A percentile compares a stretch with the other conserved stretches of the same genome.
Evolutionary conservation across 2,888 invertebrate genomes (phyloP).

Genomic region (Leuctra nigra): DNA sequence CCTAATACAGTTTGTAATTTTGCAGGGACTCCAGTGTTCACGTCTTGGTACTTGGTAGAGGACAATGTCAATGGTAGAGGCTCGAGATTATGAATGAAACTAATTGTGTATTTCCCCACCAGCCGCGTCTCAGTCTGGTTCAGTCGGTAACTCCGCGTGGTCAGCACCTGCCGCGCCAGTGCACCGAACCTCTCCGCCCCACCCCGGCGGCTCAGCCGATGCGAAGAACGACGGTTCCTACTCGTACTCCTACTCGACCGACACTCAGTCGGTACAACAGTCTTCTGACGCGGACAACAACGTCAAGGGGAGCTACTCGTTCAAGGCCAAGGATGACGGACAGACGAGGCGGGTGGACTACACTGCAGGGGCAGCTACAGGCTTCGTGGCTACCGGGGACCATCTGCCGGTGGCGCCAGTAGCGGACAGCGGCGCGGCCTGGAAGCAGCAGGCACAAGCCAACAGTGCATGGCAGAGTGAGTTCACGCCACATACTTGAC

Average conservation of each 20-base stretch:
- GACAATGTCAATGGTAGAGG: no score
- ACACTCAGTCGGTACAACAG: conserved; percentile 28
- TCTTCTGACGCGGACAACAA: conserved; percentile 29
- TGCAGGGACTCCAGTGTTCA: no score
- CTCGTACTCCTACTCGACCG: conserved; percentile 28
- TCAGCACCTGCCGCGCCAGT: not conserved
- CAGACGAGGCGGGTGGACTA: conserved; percentile 28
- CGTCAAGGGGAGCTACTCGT: conserved; percentile 32
- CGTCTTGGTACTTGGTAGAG: no score
- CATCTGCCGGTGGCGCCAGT: conserved; percentile 32
- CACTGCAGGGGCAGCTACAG: not conserved
- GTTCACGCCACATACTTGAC: no score
- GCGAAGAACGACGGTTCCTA: conserved; percentile 23
- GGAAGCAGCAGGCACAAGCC: no score
- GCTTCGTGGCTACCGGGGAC: conserved; percentile 18
- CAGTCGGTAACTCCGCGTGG: no score
- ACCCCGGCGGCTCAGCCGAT: not conserved
- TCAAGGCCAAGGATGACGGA: conserved; percentile 31
- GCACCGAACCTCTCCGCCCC: not conserved
- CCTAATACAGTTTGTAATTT: no score
- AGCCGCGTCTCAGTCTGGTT: no score
- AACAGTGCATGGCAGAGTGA: no score
- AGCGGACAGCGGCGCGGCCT: conserved; percentile 16
- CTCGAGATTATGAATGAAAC: no score
- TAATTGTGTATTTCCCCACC: no score